Percentiles rank a stretch among this genome's conserved stretches.
phyloP scores from a whole-genome alignment of 23 tunicate genomes.

The Botrylloides violaceus region DNA sequence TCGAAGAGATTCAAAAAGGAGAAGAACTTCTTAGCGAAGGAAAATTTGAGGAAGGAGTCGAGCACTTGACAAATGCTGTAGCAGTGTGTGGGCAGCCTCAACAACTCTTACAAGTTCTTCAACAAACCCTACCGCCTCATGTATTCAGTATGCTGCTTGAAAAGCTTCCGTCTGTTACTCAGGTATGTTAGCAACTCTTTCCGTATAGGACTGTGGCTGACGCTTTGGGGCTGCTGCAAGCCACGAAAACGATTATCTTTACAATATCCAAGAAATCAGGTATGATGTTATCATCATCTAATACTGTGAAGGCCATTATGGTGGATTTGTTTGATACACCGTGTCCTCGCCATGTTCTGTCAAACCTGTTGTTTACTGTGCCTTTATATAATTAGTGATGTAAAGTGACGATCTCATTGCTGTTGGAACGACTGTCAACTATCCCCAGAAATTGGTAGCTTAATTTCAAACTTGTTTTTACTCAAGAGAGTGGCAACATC shows the following conservation, averaged over 20 bases:
- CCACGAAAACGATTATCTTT: too few relatives aligned
- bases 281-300: too few relatives aligned
- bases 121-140: constrained; percentile 77
- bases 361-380: too few relatives aligned
- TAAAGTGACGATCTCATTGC: too few relatives aligned
- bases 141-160: constrained; percentile 81
- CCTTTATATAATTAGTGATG: too few relatives aligned
- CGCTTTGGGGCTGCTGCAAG: background rate
- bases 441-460: too few relatives aligned
- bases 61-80: constrained; percentile 87
- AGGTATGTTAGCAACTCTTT: constrained; percentile 54
- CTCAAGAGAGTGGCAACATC: constrained; percentile 53
- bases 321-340: too few relatives aligned
- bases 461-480: background rate
- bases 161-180: constrained; percentile 59
- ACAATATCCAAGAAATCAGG: too few relatives aligned
- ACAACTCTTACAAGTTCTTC: constrained; percentile 68
- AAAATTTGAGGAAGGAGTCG: constrained; percentile 73
- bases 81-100: constrained; percentile 98
- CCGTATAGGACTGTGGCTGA: background rate
- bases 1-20: constrained; percentile 80
- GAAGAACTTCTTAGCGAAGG: constrained; percentile 75
- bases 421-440: too few relatives aligned
- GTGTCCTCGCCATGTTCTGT: too few relatives aligned
- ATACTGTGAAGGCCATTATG: too few relatives aligned